A percentile compares a stretch with the other conserved stretches of the same genome.
Conservation (phyloP, 2,113 vertebrate genomes). For the Podocnemis expansa region DNA sequence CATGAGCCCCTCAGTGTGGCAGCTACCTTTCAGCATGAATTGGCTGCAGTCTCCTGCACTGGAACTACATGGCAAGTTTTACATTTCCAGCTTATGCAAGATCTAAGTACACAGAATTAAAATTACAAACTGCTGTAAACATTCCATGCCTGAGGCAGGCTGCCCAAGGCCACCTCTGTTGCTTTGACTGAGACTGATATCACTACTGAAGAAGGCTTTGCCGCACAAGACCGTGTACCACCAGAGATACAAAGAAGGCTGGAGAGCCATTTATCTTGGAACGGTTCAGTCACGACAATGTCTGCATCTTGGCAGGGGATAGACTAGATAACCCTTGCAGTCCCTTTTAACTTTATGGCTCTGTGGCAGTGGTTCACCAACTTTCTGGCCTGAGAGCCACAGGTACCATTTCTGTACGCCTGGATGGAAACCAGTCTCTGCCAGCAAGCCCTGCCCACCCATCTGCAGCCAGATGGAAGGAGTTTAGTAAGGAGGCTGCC, state of each 20-base stretch:
- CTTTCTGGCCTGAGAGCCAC: too few species aligned
- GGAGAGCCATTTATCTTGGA: neutral
- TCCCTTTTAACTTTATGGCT: neutral
- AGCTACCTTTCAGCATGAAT: neutral
- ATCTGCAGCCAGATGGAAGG: too few species aligned
- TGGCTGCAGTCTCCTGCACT: neutral
- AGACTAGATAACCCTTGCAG: neutral
- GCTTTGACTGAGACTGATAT: neutral
- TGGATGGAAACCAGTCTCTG: too few species aligned
- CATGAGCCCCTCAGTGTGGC: neutral
- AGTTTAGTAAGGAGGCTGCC: too few species aligned
- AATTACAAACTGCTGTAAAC: neutral
- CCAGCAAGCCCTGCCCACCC: too few species aligned
- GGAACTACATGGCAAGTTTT: neutral
- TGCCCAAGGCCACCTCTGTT: neutral
- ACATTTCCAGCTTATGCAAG: neutral
- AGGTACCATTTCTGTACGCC: too few species aligned
- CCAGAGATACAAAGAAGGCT: neutral
- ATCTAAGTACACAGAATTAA: neutral
- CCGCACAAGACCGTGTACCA: neutral
- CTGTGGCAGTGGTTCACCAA: too few species aligned
- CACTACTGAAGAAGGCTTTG: neutral
- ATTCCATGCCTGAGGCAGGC: accelerated
- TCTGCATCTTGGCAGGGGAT: neutral
- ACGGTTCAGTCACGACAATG: neutral